phyloP scores from a whole-genome alignment of 1,140 invertebrate genomes.

The Stegodyphus dumicola region DNA sequence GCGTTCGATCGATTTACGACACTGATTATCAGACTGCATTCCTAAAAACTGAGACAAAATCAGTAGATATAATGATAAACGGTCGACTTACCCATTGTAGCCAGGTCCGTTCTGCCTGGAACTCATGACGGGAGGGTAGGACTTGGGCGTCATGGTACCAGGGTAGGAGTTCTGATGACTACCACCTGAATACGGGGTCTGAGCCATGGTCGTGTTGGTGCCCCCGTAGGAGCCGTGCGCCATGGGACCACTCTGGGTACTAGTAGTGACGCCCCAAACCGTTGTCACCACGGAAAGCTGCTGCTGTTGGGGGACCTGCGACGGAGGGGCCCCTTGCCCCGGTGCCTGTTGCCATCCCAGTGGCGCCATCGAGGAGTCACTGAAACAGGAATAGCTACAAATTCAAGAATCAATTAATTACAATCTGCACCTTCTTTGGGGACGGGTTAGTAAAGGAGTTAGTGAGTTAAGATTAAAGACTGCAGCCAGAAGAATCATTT shows the following conservation, averaged over 20 bases:
- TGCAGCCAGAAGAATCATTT: neutral
- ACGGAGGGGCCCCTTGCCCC: slow-evolving; percentile 60
- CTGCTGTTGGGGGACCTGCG: slow-evolving; percentile 60
- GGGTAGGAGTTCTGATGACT: slow-evolving; percentile 65
- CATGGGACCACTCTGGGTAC: slow-evolving; percentile 68
- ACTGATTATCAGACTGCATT: too few relatives aligned
- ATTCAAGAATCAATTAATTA: slow-evolving; percentile 22
- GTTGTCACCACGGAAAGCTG: slow-evolving; percentile 71
- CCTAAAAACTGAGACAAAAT: too few relatives aligned
- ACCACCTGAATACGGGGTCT: slow-evolving; percentile 61
- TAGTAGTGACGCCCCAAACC: slow-evolving; percentile 67
- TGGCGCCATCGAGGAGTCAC: slow-evolving; percentile 55
- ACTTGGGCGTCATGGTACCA: slow-evolving; percentile 63
- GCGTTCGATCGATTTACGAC: too few relatives aligned
- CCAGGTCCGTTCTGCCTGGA: slow-evolving; percentile 47
- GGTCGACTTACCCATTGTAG: slow-evolving; percentile 57
- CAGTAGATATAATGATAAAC: too few relatives aligned
- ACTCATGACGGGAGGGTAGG: slow-evolving; percentile 63
- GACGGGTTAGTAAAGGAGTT: slow-evolving; percentile 36
- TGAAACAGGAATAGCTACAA: slow-evolving; percentile 58
- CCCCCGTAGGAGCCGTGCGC: slow-evolving; percentile 64
- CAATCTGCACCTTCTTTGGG: slow-evolving; percentile 39
- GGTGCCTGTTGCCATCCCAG: slow-evolving; percentile 63
- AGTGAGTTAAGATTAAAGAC: neutral
- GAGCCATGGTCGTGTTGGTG: slow-evolving; percentile 67